Percentiles rank a stretch among this genome's conserved stretches.
phyloP scores from a whole-genome alignment of 53 echinoderm and acorn worm genomes.

The Temnopleurus reevesii region DNA sequence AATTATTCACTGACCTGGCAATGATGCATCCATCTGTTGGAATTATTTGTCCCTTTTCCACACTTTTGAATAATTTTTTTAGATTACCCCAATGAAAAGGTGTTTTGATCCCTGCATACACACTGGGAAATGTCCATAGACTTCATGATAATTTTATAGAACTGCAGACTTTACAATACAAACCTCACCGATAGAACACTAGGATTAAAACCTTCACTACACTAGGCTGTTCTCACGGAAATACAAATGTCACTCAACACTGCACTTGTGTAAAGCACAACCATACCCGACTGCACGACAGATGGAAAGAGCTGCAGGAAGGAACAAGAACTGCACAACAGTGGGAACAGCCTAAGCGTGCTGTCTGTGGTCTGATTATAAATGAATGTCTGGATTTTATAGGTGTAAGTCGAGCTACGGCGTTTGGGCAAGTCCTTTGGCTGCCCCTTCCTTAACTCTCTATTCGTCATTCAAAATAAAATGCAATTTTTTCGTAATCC shows the following conservation, averaged over 20 bases:
- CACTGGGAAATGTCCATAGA: too few species aligned
- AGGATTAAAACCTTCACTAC: neutral
- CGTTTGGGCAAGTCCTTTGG: slow-evolving; percentile 28
- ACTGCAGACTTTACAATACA: neutral
- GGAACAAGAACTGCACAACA: neutral
- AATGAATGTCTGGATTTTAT: slow-evolving; percentile 31
- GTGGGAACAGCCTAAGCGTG: slow-evolving; percentile 13
- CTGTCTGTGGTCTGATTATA: neutral
- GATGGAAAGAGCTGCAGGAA: neutral
- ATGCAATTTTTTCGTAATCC: neutral
- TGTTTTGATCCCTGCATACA: too few species aligned
- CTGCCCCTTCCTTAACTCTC: neutral
- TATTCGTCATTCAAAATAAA: slow-evolving; percentile 10
- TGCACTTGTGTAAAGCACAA: neutral
- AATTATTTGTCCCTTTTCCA: too few species aligned
- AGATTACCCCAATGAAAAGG: too few species aligned
- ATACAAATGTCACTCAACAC: neutral
- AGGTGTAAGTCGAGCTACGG: neutral
- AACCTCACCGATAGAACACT: slow-evolving; percentile 11
- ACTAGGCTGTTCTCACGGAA: neutral
- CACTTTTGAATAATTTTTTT: too few species aligned
- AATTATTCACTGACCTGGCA: too few species aligned
- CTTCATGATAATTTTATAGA: neutral
- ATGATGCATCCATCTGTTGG: too few species aligned
- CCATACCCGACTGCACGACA: neutral